Evolutionary conservation across 2,888 invertebrate species (phyloP), one percentile per base, ranked within the genome.

Genomic region (Oscheius myriophilus): DNA sequence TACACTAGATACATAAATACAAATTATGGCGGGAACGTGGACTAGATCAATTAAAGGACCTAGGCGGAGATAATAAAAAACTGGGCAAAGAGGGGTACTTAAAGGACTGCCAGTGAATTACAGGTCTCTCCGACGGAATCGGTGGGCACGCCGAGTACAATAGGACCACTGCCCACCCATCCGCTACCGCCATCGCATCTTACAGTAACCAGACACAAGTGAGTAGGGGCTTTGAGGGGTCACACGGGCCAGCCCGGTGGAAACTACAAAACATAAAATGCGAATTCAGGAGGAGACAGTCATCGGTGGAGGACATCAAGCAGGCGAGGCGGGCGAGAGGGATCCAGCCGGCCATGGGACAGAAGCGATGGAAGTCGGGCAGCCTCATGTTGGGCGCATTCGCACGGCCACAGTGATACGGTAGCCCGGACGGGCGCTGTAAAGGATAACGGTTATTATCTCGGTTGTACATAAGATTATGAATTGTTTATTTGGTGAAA

Each of bases 341-440:
- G 43, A 73, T 66, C 33, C 62, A 45, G 55, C 54, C 25, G 58
- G 57, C 58, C 41, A 59, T 21, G 52, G 70, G 53, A 62, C 66
- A 69, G 43, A 82, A 82, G 65, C 75, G 75, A 54, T 83, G 83
- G 83, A 83, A 82, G 63, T 76, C 82, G 46, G 82, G 83, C 12
- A 79, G 77, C 68, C 52, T 83, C 51, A 83, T 83, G 81, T 67
- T 83, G 55, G 75, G 73, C 45, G 78, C 78, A 52, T 83, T 83
- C 59, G 71, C 69, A 2, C 42, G 65, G n/a, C 46, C 25, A 39
- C 46, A 46, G 46, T 61, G 26, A 46, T 18, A 16, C n/a, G 26
- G 49, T 33, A 33, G 33, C 9, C 33, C 9, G 33, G 33, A 33
- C n/a, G n/a, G n/a, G n/a, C n/a, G n/a, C n/a, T n/a, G n/a, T n/a